A percentile compares a stretch with the other conserved stretches of the same genome.
phyloP scores from a whole-genome alignment of 2,888 invertebrate genomes.

The Tromatobia lineatoria region DNA sequence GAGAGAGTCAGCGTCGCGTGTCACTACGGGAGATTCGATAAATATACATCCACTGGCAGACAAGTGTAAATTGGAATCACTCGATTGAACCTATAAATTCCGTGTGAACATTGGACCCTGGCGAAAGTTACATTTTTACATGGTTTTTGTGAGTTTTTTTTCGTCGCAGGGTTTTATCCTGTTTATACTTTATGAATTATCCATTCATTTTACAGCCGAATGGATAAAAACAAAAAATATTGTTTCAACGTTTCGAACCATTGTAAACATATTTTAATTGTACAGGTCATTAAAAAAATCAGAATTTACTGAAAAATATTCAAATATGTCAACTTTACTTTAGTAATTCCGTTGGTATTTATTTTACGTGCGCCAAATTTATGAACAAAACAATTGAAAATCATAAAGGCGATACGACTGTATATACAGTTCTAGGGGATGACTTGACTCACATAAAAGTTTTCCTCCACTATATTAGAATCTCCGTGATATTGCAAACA shows the following conservation, averaged over 20 bases:
- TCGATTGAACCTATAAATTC: neutral
- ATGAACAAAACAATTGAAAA: neutral
- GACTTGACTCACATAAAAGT: no score
- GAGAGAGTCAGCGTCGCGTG: constrained; percentile 55
- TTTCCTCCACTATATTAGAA: no score
- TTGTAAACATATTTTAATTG: no score
- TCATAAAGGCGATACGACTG: neutral
- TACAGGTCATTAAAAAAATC: no score
- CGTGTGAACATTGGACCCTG: constrained; percentile 17
- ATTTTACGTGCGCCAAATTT: no score
- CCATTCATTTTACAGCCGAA: no score
- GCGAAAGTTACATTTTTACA: neutral
- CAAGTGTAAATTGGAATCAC: constrained; percentile 42
- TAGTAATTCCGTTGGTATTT: no score
- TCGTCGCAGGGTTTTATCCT: neutral
- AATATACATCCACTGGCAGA: constrained; percentile 37
- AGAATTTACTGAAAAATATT: no score
- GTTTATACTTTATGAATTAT: neutral
- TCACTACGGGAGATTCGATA: constrained; percentile 50
- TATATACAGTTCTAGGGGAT: no score
- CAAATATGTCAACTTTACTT: no score
- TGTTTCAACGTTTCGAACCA: no score
- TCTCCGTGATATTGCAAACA: neutral
- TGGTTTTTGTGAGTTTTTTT: neutral
- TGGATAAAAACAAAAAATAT: no score